phyloP scores from a whole-genome alignment of 2,113 vertebrate species.

The Pseudonaja textilis region DNA sequence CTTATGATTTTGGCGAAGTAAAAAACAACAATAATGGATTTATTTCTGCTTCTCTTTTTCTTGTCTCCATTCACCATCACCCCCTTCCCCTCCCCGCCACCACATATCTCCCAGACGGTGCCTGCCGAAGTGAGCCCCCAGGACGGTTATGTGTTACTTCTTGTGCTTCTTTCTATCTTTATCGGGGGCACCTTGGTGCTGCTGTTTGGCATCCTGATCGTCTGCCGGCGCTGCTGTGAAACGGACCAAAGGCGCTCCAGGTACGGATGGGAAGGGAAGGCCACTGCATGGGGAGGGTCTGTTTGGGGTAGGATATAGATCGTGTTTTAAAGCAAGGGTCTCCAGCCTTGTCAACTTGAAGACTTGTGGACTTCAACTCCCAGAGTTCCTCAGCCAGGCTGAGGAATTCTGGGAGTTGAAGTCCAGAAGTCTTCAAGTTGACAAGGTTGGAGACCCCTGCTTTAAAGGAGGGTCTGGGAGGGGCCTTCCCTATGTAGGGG shows the following conservation, averaged over 20 bases:
- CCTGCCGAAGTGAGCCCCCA: slow-evolving; percentile 67
- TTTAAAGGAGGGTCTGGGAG: not conserved
- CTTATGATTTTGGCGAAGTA: not conserved
- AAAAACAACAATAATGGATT: not conserved
- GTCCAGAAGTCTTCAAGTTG: too few relatives aligned
- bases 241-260: slow-evolving; percentile 77
- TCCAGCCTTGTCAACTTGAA: too few relatives aligned
- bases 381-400: too few relatives aligned
- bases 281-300: not conserved
- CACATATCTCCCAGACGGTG: slow-evolving; percentile 45
- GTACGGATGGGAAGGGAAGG: slow-evolving; percentile 54
- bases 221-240: slow-evolving; percentile 82
- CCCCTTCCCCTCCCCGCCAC: accelerated
- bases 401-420: too few relatives aligned
- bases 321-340: not conserved
- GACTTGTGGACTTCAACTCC: too few relatives aligned
- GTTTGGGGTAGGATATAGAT: not conserved
- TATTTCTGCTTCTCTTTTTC: not conserved
- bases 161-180: slow-evolving; percentile 87
- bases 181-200: slow-evolving; percentile 84
- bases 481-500: not conserved
- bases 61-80: not conserved
- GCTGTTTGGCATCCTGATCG: slow-evolving; percentile 81
- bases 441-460: too few relatives aligned
- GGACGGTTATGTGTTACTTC: slow-evolving; percentile 83